Conservation (phyloP, 1,140 invertebrate genomes). For the Vanessa tameamea region DNA sequence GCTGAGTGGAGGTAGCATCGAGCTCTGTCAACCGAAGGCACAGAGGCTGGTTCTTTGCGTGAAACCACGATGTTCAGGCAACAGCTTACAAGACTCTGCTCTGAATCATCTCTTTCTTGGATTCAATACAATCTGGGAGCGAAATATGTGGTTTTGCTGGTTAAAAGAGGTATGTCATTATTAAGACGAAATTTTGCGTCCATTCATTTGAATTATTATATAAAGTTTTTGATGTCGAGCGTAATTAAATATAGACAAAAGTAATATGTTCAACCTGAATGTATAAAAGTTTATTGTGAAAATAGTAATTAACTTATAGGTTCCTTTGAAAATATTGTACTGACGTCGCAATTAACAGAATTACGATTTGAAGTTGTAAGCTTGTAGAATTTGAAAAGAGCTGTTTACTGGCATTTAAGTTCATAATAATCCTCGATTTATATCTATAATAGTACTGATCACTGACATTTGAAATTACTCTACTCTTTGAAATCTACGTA, state of each 20-base stretch:
- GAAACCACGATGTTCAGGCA: constrained; percentile 66
- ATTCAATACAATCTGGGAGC: constrained; percentile 84
- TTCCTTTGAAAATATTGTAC: no score
- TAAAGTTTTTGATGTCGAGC: no score
- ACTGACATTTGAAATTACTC: constrained; percentile 8
- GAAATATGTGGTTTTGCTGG: constrained; percentile 84
- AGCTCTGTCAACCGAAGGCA: constrained; percentile 72
- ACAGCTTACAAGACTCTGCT: constrained; percentile 50
- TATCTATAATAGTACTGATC: not conserved
- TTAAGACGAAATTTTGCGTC: not conserved
- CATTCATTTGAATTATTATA: not conserved
- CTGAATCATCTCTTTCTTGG: constrained; percentile 82
- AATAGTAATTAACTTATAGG: no score
- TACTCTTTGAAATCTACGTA: constrained; percentile 8
- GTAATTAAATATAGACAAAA: no score
- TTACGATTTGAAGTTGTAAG: no score
- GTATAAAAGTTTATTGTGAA: no score
- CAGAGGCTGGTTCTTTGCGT: constrained; percentile 76
- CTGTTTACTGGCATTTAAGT: no score
- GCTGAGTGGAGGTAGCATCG: constrained; percentile 72
- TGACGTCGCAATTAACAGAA: no score
- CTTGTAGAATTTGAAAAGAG: no score
- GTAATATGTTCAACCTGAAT: no score
- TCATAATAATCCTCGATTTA: not conserved
- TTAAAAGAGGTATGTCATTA: constrained; percentile 80